Conservation (phyloP, 1,140 invertebrate genomes). For the Drosophila sturtevanti region DNA sequence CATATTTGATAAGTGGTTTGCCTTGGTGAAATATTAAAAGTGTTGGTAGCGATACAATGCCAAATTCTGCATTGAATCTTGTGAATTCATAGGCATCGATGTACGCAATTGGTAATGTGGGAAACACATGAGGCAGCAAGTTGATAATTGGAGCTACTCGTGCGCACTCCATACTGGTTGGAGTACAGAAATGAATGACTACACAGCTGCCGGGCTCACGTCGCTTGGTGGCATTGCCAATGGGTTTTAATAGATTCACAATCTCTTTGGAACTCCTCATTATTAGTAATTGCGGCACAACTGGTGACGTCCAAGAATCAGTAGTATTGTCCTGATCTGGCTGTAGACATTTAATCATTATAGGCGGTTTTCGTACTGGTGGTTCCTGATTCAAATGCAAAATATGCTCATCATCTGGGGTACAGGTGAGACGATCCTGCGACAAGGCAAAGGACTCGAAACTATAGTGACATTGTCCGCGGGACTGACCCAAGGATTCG, state of each 20-base stretch:
- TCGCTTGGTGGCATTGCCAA: constrained; percentile 83
- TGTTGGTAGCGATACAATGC: constrained; percentile 96
- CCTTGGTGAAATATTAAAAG: constrained; percentile 97
- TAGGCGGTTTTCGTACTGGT: constrained; percentile 55
- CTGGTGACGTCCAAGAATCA: neutral
- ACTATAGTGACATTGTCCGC: constrained; percentile 56
- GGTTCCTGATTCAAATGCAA: constrained; percentile 50
- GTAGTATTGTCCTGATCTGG: constrained; percentile 25
- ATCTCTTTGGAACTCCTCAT: constrained; percentile 73
- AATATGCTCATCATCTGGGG: constrained; percentile 65
- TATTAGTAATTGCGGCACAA: constrained; percentile 49
- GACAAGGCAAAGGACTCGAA: constrained; percentile 52
- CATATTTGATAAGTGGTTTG: constrained; percentile 84
- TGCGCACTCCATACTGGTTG: constrained; percentile 94
- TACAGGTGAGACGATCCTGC: constrained; percentile 42
- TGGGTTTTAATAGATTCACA: constrained; percentile 81
- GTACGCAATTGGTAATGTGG: constrained; percentile 93
- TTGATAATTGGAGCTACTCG: constrained; percentile 95
- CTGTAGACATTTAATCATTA: constrained; percentile 70
- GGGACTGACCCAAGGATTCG: constrained; percentile 40
- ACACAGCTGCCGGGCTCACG: constrained; percentile 88
- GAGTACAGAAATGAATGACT: constrained; percentile 94
- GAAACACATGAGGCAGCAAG: constrained; percentile 91
- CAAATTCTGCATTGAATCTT: constrained; percentile 95
- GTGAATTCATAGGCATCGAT: constrained; percentile 94